Conservation (phyloP, 2,888 invertebrate species). For the Drosophila neotestacea region DNA sequence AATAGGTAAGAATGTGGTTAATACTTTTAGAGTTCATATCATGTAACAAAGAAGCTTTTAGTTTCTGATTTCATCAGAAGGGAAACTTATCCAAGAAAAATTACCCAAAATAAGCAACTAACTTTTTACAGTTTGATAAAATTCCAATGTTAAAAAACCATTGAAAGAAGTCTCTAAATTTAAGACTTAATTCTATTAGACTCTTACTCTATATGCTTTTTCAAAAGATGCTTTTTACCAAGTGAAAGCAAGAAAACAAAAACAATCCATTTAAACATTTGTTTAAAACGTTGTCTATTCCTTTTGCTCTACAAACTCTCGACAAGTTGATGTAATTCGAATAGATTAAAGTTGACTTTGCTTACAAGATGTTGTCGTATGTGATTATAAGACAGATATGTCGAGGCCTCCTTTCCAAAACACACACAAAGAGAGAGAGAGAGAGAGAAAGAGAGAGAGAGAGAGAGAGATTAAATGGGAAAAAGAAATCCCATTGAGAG, state of each 20-base stretch:
- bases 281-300: background rate
- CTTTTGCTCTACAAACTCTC: background rate
- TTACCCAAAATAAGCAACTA: too few species aligned
- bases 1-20: background rate
- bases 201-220: background rate
- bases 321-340: conserved; percentile 40
- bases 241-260: background rate
- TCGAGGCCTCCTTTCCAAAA: conserved; percentile 13
- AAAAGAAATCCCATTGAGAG: conserved; percentile 35
- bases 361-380: conserved; percentile 48
- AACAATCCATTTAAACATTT: background rate
- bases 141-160: background rate
- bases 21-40: background rate
- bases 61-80: too few species aligned
- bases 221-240: background rate
- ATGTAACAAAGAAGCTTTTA: too few species aligned
- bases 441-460: too few species aligned
- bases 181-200: background rate
- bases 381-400: conserved; percentile 45
- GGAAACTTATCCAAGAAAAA: too few species aligned
- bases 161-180: background rate
- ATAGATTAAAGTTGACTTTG: conserved; percentile 52
- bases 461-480: background rate
- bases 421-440: background rate
- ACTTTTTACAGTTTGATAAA: too few species aligned